Evolutionary conservation across 2,888 invertebrate genomes (phyloP).

Genomic region (Conomelus anceps): DNA sequence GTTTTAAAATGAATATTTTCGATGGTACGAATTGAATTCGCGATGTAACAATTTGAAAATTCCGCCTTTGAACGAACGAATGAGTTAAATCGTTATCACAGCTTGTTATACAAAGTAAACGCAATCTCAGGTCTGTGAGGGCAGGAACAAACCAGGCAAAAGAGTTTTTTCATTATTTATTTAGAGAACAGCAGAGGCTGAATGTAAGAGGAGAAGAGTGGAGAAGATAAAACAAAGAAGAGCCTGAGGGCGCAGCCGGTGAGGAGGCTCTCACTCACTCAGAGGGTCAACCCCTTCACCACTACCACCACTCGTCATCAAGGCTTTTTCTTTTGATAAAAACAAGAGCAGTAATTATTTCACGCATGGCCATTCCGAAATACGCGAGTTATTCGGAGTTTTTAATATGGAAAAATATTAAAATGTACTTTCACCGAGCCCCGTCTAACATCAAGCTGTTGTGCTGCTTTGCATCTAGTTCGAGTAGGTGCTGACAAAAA

Average conservation of each 20-base stretch:
- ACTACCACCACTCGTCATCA: not conserved
- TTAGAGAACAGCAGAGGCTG: not conserved
- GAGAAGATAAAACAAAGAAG: not conserved
- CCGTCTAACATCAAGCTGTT: not conserved
- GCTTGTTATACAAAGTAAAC: not conserved
- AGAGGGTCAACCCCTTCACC: not conserved
- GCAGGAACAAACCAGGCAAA: not conserved
- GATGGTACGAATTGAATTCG: not conserved
- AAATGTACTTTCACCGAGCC: not conserved
- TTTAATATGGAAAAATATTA: slow-evolving; percentile 8
- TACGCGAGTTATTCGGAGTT: not conserved
- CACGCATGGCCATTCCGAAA: slow-evolving; percentile 1
- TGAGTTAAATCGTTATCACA: not conserved
- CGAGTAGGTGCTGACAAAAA: not conserved
- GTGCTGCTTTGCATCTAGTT: not conserved
- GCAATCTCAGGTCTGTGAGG: not conserved
- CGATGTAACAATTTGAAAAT: not conserved
- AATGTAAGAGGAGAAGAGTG: not conserved
- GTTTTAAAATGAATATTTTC: not conserved
- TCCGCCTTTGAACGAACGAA: not conserved
- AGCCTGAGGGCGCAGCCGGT: not conserved
- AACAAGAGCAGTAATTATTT: not conserved
- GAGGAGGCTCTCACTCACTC: not conserved
- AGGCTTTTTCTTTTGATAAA: not conserved
- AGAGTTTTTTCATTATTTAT: not conserved